Base-by-base conservation (phyloP, 2,888 invertebrate genomes). In the Leucoma salicis region DNA sequence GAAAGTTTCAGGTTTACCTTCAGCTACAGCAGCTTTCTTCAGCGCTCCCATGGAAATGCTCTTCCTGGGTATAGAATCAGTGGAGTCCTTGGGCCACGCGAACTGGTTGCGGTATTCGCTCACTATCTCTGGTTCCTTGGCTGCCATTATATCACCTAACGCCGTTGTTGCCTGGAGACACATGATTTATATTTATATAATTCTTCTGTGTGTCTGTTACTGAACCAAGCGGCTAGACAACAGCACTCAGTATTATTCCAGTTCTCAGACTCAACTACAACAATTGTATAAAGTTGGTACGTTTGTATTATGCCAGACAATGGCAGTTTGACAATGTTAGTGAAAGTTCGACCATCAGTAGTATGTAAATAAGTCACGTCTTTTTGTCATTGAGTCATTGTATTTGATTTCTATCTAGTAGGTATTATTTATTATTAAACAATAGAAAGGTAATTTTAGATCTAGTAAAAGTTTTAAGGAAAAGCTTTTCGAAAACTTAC, bases 31-130 rank as follows among this genome's bases (percentile, higher is more conserved):
- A 66, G 94, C 93, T 70, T 93, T 93, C 69, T 95, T 95, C 49
- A 96, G 92, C 37, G 95, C 95, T 32, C 96, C 96, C 95, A 95
- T 95, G 66, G 95, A 95, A 82, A 96, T 92, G 66, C 96, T 96
- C 90, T 96, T 96, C 82, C 95, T 90, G 14, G 96, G 96, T 6
- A 91, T 89, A 5, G 80, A 70, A 43, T 91, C 90, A 28, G 86
- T 84, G 55, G 82, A 83, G 65, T 92, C 92, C 70, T 92, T 90
- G 56, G 96, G 96, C 96, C 96, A 96, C 65, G 96, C 96, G 90
- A 95, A 96, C 91, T 96, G 96, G 81, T 96, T 93, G 68, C 95
- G 93, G 90, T 96, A 96, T 90, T 96, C 96, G 91, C 94, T 79
- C 0, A 49, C 75, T 15, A 74, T 62, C 32, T 82, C 79, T 0